A percentile compares a stretch with the other conserved stretches of the same genome.
Conservation (phyloP, 2,797 vertebrate genomes). For the Paguma larvata region DNA sequence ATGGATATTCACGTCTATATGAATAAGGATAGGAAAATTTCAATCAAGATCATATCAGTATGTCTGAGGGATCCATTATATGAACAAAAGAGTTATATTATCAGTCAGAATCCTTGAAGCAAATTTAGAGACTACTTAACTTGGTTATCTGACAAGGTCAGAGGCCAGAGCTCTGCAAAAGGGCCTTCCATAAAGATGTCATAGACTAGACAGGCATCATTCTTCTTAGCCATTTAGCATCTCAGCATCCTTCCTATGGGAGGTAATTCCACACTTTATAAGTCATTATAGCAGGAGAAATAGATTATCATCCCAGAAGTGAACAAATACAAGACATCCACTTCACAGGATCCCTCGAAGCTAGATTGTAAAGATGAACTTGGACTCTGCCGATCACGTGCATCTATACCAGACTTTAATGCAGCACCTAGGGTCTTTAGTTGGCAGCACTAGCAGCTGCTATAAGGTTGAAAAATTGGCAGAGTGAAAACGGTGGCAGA, state of each 20-base stretch:
- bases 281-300: conserved; percentile 53
- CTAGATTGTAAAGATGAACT: background rate
- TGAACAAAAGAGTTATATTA: conserved; percentile 4
- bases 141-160: conserved; percentile 67
- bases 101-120: conserved; percentile 57
- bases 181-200: conserved; percentile 68
- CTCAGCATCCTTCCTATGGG: conserved; percentile 1
- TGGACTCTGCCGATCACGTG: background rate
- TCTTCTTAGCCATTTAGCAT: conserved; percentile 57
- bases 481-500: background rate
- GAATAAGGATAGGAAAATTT: conserved; percentile 54
- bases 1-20: conserved; percentile 27
- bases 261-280: conserved; percentile 10
- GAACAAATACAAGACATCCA: conserved; percentile 39
- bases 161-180: conserved; percentile 65
- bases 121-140: conserved; percentile 67
- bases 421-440: background rate
- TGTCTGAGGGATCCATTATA: conserved; percentile 55
- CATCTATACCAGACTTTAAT: background rate
- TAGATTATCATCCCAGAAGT: background rate
- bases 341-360: conserved; percentile 14
- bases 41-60: conserved; percentile 59
- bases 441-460: background rate
- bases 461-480: conserved; percentile 10
- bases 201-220: conserved; percentile 42